These are phyloP conservation scores for Phoxinus dragarum DNA, from an alignment of 2,797 vertebrate genomes.

Conservation along the genomic window DNA sequence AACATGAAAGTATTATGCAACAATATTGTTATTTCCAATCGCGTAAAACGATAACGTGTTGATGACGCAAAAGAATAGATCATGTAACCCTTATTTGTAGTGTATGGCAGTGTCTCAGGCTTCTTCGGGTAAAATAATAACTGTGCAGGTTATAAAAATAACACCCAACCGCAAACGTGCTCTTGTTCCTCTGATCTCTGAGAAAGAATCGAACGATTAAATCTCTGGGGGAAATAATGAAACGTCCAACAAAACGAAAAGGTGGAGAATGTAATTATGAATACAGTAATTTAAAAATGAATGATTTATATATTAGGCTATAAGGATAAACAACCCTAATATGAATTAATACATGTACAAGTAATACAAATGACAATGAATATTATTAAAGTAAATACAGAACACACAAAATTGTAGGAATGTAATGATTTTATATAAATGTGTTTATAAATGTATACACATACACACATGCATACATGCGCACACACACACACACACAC, in stretches of 20 bases:
- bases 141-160: background rate
- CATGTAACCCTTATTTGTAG: background rate
- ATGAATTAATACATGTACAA: background rate
- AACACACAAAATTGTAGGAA: background rate
- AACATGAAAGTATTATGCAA: too few species aligned
- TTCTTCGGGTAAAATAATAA: slow-evolving; percentile 11
- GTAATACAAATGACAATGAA: background rate
- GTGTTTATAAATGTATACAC: too few species aligned
- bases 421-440: background rate
- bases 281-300: background rate
- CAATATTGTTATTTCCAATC: background rate
- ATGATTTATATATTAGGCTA: background rate
- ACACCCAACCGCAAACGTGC: background rate
- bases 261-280: background rate
- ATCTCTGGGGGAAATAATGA: slow-evolving; percentile 6
- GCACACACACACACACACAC: too few species aligned
- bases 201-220: background rate
- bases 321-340: background rate
- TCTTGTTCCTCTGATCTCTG: background rate
- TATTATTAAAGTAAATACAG: background rate
- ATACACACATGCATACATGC: too few species aligned
- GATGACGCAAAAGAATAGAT: background rate
- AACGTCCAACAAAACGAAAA: background rate
- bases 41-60: background rate
- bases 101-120: background rate